These are phyloP conservation scores for Drosophila erecta DNA, from an alignment of 1,140 invertebrate genomes.

Conservation along the genomic window DNA sequence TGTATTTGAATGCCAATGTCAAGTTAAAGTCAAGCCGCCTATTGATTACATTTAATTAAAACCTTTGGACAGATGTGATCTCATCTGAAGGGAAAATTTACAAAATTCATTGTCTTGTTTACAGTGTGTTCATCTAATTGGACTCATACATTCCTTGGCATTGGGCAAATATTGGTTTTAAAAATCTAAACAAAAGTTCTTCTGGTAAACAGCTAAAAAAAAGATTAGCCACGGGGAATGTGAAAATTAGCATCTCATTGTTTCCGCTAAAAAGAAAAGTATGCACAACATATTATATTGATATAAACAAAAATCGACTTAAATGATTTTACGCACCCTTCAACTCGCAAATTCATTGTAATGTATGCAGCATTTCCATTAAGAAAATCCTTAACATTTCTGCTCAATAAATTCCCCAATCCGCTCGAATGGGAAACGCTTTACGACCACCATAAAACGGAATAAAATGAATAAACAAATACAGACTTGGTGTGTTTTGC, in stretches of 20 bases:
- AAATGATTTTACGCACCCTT: not conserved
- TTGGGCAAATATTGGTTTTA: slow-evolving; percentile 3
- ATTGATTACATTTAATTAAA: slow-evolving; percentile 69
- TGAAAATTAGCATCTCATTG: not conserved
- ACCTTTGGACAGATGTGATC: slow-evolving; percentile 20
- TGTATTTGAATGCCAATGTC: slow-evolving; percentile 76
- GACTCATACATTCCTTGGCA: slow-evolving; percentile 22
- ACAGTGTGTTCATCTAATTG: not conserved
- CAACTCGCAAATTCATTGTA: not conserved
- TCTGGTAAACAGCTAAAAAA: slow-evolving; percentile 10
- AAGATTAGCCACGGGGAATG: not conserved
- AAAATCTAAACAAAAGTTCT: slow-evolving; percentile 19
- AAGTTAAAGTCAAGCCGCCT: slow-evolving; percentile 62
- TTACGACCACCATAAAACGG: slow-evolving; percentile 38
- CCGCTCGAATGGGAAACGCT: slow-evolving; percentile 32
- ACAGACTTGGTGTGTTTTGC: slow-evolving; percentile 19
- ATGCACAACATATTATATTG: not conserved
- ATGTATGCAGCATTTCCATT: slow-evolving; percentile 31
- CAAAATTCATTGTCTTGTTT: slow-evolving; percentile 10
- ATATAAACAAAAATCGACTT: not conserved
- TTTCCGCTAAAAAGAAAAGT: not conserved
- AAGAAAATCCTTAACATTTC: slow-evolving; percentile 25
- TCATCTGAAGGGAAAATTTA: slow-evolving; percentile 36
- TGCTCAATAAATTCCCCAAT: slow-evolving; percentile 23
- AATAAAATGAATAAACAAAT: slow-evolving; percentile 35